Conservation (phyloP, 2,797 vertebrate species). For the Brachyalestes nurse region DNA sequence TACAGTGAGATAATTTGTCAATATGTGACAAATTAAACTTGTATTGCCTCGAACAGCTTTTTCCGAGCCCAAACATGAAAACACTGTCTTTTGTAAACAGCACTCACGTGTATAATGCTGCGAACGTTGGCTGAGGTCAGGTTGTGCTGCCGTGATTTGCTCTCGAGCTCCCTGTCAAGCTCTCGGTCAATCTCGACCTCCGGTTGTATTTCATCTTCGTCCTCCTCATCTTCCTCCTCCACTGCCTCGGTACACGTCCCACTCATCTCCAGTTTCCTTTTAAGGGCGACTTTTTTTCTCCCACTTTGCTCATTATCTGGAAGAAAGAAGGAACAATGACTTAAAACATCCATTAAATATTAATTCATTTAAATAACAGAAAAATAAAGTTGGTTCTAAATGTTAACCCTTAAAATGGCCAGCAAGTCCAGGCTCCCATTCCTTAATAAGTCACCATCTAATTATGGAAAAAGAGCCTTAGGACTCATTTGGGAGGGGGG, state of each 20-base stretch:
- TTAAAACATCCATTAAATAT: not conserved
- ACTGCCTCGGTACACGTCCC: constrained; percentile 47
- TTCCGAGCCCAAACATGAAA: too few species aligned
- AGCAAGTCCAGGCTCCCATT: too few species aligned
- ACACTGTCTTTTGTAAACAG: not conserved
- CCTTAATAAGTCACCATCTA: too few species aligned
- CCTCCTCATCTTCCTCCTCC: constrained; percentile 47
- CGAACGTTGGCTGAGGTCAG: constrained; percentile 91
- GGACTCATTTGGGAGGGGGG: too few species aligned
- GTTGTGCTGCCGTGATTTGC: constrained; percentile 92
- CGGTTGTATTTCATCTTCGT: constrained; percentile 51
- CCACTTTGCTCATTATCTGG: constrained; percentile 42
- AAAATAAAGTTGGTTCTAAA: too few species aligned
- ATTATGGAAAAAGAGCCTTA: too few species aligned
- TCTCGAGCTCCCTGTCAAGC: constrained; percentile 89
- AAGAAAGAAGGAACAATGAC: not conserved
- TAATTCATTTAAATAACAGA: too few species aligned
- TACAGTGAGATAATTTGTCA: not conserved
- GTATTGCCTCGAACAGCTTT: not conserved
- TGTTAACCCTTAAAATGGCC: too few species aligned
- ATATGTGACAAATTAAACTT: not conserved
- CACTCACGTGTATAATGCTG: constrained; percentile 93
- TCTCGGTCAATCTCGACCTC: constrained; percentile 85
- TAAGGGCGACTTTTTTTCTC: constrained; percentile 35
- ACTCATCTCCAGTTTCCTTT: constrained; percentile 35